phyloP scores from a whole-genome alignment of 2,113 vertebrate species.

The Barnardius zonarius region DNA sequence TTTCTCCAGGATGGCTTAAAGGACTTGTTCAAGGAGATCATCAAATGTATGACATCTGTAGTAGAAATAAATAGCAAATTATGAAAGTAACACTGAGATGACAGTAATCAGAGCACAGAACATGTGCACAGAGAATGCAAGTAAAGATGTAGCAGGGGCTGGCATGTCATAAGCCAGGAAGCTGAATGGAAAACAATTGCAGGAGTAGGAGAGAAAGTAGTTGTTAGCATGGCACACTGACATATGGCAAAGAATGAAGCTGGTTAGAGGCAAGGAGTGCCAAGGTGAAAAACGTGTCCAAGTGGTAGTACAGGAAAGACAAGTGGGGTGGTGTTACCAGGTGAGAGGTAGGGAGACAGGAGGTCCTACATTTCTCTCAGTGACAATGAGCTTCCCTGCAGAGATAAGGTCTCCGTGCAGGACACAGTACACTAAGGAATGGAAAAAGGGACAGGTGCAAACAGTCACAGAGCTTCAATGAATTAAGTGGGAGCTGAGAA shows the following conservation, averaged over 20 bases:
- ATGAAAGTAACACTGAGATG: background rate
- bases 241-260: background rate
- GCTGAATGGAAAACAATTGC: background rate
- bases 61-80: background rate
- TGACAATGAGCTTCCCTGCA: background rate
- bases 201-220: background rate
- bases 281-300: background rate
- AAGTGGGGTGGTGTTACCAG: accelerated
- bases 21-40: background rate
- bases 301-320: background rate
- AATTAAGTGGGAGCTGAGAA: background rate
- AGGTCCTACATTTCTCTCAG: background rate
- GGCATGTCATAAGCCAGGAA: background rate
- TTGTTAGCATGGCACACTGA: background rate
- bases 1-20: background rate
- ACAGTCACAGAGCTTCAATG: background rate
- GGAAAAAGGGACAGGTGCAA: background rate
- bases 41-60: background rate
- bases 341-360: background rate
- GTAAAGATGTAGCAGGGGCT: background rate
- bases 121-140: background rate
- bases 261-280: background rate
- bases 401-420: background rate
- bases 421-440: background rate
- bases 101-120: background rate